Conservation (phyloP, 2,797 vertebrate genomes). For the Apogon talboti region DNA sequence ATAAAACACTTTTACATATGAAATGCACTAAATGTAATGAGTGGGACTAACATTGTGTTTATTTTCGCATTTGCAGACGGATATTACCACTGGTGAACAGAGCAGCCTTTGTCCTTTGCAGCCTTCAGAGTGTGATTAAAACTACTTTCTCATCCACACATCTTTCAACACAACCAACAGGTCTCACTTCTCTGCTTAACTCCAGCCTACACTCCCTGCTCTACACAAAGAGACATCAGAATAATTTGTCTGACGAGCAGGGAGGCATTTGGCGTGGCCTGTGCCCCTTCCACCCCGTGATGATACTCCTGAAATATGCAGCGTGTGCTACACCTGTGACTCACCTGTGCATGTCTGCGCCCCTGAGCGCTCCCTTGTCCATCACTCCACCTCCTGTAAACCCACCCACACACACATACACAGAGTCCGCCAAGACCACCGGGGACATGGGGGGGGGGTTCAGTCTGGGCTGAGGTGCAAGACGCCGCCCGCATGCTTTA, state of each 20-base stretch:
- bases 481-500: slow-evolving; percentile 85
- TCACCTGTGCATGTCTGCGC: slow-evolving; percentile 74
- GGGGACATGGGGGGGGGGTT: slow-evolving; percentile 52
- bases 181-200: slow-evolving; percentile 27
- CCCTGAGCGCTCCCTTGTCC: slow-evolving; percentile 74
- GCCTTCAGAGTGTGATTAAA: background rate
- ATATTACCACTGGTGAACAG: background rate
- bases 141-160: background rate
- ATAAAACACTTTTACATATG: too few relatives aligned
- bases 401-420: slow-evolving; percentile 38
- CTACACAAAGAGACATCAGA: slow-evolving; percentile 70
- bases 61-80: background rate
- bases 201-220: slow-evolving; percentile 42
- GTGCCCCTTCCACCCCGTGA: slow-evolving; percentile 63
- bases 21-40: too few relatives aligned
- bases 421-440: slow-evolving; percentile 38
- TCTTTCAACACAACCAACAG: slow-evolving; percentile 47
- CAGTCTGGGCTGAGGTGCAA: slow-evolving; percentile 81
- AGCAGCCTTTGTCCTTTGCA: background rate
- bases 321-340: slow-evolving; percentile 71
- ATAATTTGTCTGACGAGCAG: slow-evolving; percentile 68
- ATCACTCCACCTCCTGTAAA: slow-evolving; percentile 24
- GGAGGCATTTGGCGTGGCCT: slow-evolving; percentile 55
- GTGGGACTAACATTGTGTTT: too few relatives aligned
- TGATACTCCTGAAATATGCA: slow-evolving; percentile 74